phyloP scores from a whole-genome alignment of 1,140 invertebrate genomes.

The Ceratitis capitata region DNA sequence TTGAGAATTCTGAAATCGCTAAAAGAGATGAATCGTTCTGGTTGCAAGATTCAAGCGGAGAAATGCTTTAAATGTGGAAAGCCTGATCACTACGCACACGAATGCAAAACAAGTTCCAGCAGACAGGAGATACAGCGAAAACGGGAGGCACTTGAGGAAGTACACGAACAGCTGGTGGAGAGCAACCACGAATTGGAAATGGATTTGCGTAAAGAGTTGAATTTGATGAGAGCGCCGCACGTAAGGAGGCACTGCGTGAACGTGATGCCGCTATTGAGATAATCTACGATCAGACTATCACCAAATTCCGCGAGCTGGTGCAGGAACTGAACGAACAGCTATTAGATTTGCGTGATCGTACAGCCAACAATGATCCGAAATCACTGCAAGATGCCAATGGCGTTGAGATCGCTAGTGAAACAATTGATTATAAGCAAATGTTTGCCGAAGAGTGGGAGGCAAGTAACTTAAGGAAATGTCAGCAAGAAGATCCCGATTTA shows the following conservation, averaged over 20 bases:
- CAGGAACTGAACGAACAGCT: slow-evolving; percentile 86
- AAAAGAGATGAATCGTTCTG: too few species aligned
- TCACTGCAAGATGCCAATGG: slow-evolving; percentile 65
- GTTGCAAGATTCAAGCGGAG: too few species aligned
- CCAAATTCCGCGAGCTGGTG: slow-evolving; percentile 94
- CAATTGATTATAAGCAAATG: slow-evolving; percentile 89
- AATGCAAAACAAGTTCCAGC: too few species aligned
- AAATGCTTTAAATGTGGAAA: too few species aligned
- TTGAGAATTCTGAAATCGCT: too few species aligned
- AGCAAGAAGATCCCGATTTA: too few species aligned
- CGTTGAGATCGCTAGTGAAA: slow-evolving; percentile 69
- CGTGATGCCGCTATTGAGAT: slow-evolving; percentile 89
- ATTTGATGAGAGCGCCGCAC: slow-evolving; percentile 83
- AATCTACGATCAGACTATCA: slow-evolving; percentile 90
- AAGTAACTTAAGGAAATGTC: too few species aligned
- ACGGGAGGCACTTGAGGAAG: slow-evolving; percentile 82
- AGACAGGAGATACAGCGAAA: slow-evolving; percentile 88
- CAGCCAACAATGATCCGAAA: slow-evolving; percentile 65
- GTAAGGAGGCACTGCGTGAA: slow-evolving; percentile 79
- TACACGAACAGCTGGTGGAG: slow-evolving; percentile 81
- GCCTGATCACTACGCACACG: too few species aligned
- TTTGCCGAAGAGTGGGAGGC: too few species aligned
- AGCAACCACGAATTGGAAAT: slow-evolving; percentile 87
- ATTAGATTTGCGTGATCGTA: slow-evolving; percentile 72
- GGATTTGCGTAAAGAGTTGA: slow-evolving; percentile 93